Conservation (phyloP, 2,888 invertebrate genomes). For the Pomacea canaliculata region DNA sequence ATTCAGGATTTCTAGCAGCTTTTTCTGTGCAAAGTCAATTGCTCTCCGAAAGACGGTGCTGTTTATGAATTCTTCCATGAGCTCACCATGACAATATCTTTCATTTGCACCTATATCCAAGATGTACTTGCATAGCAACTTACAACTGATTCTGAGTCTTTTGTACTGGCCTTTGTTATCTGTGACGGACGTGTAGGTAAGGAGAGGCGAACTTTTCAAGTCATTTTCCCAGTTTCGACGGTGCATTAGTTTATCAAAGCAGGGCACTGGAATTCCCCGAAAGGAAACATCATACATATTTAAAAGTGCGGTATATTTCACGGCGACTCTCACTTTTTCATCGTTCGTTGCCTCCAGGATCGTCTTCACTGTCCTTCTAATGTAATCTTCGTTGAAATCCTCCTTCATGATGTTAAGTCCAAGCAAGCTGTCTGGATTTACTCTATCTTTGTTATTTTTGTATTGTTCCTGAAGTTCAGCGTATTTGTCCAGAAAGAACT, state of each 20-base stretch:
- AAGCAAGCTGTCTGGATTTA: slow-evolving; percentile 46
- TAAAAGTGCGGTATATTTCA: slow-evolving; percentile 46
- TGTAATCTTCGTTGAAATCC: slow-evolving; percentile 47
- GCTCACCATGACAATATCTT: background rate
- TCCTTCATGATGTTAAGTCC: slow-evolving; percentile 54
- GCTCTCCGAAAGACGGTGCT: background rate
- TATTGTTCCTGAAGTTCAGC: slow-evolving; percentile 30
- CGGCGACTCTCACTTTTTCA: slow-evolving; percentile 32
- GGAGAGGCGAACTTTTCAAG: slow-evolving; percentile 14
- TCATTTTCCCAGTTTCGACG: too few relatives aligned
- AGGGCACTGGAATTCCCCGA: slow-evolving; percentile 41
- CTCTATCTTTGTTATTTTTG: slow-evolving; percentile 23
- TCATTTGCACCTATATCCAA: slow-evolving; percentile 7
- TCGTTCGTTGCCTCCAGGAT: slow-evolving; percentile 34
- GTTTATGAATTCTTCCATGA: slow-evolving; percentile 11
- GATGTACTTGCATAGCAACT: slow-evolving; percentile 23
- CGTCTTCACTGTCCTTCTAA: slow-evolving; percentile 40
- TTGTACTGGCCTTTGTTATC: slow-evolving; percentile 9
- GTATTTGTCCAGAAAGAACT: slow-evolving; percentile 45
- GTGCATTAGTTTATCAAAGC: slow-evolving; percentile 41
- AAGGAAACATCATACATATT: slow-evolving; percentile 49
- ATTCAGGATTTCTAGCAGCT: slow-evolving; percentile 4
- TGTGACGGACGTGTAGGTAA: background rate
- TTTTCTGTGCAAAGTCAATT: slow-evolving; percentile 3
- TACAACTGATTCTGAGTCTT: slow-evolving; percentile 18